Evolutionary conservation across 2,888 invertebrate genomes (phyloP), one percentile per base, ranked within the genome.

Genomic region (Harmothoe impar): DNA sequence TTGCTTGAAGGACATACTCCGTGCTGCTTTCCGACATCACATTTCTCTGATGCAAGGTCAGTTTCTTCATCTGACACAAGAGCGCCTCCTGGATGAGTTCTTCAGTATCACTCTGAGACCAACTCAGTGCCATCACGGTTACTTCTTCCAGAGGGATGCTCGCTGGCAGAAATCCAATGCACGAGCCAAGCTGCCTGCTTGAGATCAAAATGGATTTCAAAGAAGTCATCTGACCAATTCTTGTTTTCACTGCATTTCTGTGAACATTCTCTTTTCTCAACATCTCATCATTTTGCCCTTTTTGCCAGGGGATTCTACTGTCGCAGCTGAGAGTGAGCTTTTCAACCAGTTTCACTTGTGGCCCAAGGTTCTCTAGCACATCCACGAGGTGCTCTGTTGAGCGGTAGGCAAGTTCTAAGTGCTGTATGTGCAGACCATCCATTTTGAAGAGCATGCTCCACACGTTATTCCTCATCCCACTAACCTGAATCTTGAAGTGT

Each of bases 31-130:
- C 23, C n/a, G 12, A 7, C 7, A 15, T 15, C 5, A 68, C 68
- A n/a, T n/a, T n/a, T 68, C 68, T 68, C n/a, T 68, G 68, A n/a
- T 20, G 5, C 17, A 68, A n/a, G 12, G 15, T 68, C 12, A 68
- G 68, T 68, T 68, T 68, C n/a, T n/a, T n/a, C n/a, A 68, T n/a
- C n/a, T 68, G 15, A 68, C 68, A 68, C 68, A n/a, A 68, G n/a
- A 68, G 23, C 5, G n/a, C 68, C 68, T 68, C 68, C 7, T n/a
- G 68, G 7, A 68, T n/a, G 17, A 68, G n/a, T 68, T 68, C 68
- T n/a, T 68, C 68, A 20, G 68, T 68, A 5, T 15, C 68, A 20
- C 23, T n/a, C n/a, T 68, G 17, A 15, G 68, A n/a, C 68, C 68
- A 68, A 68, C n/a, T n/a, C 68, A 68, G n/a, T 7, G 68, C 68